A percentile compares a stretch with the other conserved stretches of the same genome.
These are phyloP conservation scores for Drosophila pullipes DNA, from an alignment of 2,888 invertebrate species.

Conservation along the genomic window DNA sequence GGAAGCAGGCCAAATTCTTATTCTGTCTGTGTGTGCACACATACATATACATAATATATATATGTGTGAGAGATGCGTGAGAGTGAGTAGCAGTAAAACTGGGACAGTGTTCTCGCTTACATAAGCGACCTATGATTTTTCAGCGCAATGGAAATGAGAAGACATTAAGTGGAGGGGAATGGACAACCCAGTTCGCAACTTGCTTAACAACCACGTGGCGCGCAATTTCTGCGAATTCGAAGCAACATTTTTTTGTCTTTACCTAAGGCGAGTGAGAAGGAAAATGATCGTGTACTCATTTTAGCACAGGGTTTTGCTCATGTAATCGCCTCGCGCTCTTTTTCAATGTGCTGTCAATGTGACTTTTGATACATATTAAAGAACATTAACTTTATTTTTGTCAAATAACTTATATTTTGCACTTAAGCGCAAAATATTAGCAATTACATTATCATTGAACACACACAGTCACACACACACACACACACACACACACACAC, in stretches of 20 bases:
- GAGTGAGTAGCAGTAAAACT: conserved; percentile 37
- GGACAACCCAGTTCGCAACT: conserved; percentile 29
- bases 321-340: conserved; percentile 62
- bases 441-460: conserved; percentile 10
- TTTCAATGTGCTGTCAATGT: conserved; percentile 62
- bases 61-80: conserved; percentile 16
- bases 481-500: conserved; percentile 27
- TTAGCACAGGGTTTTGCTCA: conserved; percentile 46
- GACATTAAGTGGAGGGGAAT: conserved; percentile 1
- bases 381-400: conserved; percentile 11
- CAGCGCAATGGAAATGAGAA: conserved; percentile 13
- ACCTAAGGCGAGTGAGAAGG: conserved; percentile 18
- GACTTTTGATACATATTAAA: conserved; percentile 20
- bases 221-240: conserved; percentile 42
- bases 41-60: neutral
- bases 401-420: conserved; percentile 28
- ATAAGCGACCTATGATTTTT: conserved; percentile 51
- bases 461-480: conserved; percentile 20
- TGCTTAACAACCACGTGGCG: conserved; percentile 75
- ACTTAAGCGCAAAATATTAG: conserved; percentile 23
- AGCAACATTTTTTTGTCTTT: conserved; percentile 16
- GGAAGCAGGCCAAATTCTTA: conserved; percentile 64
- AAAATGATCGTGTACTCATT: conserved; percentile 31
- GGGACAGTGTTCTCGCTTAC: conserved; percentile 61
- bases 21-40: conserved; percentile 3